These are phyloP conservation scores for Jacana jacana DNA, from an alignment of 2,113 vertebrate species.

Conservation along the genomic window DNA sequence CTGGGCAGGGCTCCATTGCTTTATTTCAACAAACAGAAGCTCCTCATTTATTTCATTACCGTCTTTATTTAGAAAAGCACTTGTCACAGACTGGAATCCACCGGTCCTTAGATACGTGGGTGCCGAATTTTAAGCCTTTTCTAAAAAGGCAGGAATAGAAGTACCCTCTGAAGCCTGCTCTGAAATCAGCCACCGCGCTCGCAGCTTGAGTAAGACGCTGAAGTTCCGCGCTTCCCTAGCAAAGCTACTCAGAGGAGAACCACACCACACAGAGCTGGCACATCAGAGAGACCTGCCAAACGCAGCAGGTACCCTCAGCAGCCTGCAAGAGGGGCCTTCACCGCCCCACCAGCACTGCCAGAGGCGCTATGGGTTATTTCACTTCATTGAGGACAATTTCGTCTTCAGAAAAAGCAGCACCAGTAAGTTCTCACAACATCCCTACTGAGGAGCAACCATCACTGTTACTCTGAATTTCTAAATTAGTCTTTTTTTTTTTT, in stretches of 20 bases:
- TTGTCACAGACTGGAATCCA: not conserved
- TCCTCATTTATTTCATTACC: accelerated
- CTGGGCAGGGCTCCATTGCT: not conserved
- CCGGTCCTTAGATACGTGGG: not conserved
- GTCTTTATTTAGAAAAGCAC: not conserved
- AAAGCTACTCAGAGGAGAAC: not conserved
- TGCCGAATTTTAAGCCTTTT: not conserved
- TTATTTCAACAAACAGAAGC: not conserved
- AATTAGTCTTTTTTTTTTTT: not conserved
- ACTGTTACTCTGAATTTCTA: not conserved
- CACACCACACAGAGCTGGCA: not conserved
- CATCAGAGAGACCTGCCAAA: not conserved
- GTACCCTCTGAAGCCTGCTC: not conserved
- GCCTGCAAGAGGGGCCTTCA: accelerated
- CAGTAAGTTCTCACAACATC: not conserved
- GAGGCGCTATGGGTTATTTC: accelerated
- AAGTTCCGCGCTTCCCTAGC: not conserved
- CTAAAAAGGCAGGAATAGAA: too few relatives aligned
- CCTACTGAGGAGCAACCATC: not conserved
- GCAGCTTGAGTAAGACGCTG: accelerated
- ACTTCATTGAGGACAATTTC: accelerated
- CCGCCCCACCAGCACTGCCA: accelerated
- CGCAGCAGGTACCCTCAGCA: not conserved
- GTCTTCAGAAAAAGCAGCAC: not conserved
- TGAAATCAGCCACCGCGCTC: not conserved